phyloP scores from a whole-genome alignment of 2,888 invertebrate species.

The Acrobasis suavella region DNA sequence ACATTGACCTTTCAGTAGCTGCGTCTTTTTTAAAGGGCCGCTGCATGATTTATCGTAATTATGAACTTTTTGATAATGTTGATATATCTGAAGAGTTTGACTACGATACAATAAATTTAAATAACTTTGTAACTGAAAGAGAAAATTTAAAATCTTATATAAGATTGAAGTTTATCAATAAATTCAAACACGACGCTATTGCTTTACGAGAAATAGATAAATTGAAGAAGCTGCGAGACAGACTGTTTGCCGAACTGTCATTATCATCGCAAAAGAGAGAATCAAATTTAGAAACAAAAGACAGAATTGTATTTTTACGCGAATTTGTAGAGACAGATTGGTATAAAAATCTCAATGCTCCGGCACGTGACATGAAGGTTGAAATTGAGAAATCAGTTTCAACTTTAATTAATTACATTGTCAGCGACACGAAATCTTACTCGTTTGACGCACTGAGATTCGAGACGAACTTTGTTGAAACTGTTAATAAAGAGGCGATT shows the following conservation, averaged over 20 bases:
- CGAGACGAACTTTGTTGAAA: constrained; percentile 33
- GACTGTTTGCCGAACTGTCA: constrained; percentile 38
- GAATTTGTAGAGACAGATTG: constrained; percentile 39
- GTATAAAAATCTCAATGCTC: constrained; percentile 37
- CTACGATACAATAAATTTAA: constrained; percentile 40
- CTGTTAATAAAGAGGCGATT: constrained; percentile 39
- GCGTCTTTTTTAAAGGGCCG: constrained; percentile 35
- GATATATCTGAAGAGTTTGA: constrained; percentile 46
- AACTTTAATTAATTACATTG: constrained; percentile 51
- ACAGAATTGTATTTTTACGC: constrained; percentile 36
- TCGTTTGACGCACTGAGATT: constrained; percentile 49
- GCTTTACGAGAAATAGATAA: constrained; percentile 45
- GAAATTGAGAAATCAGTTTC: constrained; percentile 47
- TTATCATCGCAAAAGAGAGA: constrained; percentile 8
- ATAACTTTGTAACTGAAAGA: constrained; percentile 42
- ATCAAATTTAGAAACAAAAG: constrained; percentile 36
- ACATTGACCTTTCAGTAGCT: constrained; percentile 20
- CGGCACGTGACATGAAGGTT: constrained; percentile 30
- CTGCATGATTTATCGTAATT: constrained; percentile 41
- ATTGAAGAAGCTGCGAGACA: constrained; percentile 39
- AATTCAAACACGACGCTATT: constrained; percentile 30
- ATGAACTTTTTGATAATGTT: constrained; percentile 35
- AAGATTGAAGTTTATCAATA: constrained; percentile 43
- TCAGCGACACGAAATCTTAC: constrained; percentile 47
- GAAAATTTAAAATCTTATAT: constrained; percentile 47